A percentile compares a stretch with the other conserved stretches of the same genome.
These are phyloP conservation scores for Stercorarius parasiticus DNA, from an alignment of 2,113 vertebrate genomes.

Conservation along the genomic window DNA sequence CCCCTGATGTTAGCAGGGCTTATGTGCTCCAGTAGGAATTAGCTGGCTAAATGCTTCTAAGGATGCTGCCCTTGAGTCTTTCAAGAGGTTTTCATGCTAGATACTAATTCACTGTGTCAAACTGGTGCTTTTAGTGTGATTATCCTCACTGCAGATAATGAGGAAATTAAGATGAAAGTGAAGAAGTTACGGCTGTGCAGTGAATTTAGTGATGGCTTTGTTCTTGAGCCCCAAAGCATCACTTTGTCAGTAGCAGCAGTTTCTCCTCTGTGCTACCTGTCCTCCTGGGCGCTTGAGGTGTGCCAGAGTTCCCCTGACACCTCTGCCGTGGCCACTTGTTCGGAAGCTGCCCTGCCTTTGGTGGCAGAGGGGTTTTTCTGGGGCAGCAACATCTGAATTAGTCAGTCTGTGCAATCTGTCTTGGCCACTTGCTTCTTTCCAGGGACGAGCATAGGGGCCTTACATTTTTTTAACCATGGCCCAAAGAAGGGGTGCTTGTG, in stretches of 20 bases:
- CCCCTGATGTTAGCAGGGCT: neutral
- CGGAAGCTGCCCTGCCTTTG: accelerated
- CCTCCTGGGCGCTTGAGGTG: accelerated
- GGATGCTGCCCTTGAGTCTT: neutral
- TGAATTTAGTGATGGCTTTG: neutral
- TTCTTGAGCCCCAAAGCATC: neutral
- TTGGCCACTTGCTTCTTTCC: neutral
- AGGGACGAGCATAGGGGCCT: neutral
- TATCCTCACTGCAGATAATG: neutral
- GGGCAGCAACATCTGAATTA: neutral
- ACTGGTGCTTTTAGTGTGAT: neutral
- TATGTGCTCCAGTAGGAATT: neutral
- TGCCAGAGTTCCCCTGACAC: accelerated
- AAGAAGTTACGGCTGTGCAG: neutral
- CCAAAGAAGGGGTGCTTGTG: neutral
- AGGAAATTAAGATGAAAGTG: neutral
- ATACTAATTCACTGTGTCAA: neutral
- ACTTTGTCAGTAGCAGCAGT: accelerated
- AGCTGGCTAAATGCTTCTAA: neutral
- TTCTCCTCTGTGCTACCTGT: neutral
- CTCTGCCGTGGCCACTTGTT: accelerated
- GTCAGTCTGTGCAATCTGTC: neutral
- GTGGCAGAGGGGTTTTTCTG: neutral
- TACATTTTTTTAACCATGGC: neutral
- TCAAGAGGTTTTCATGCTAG: neutral